Evolutionary conservation across 2,888 invertebrate genomes (phyloP).

Genomic region (Tupiocoris notatus): DNA sequence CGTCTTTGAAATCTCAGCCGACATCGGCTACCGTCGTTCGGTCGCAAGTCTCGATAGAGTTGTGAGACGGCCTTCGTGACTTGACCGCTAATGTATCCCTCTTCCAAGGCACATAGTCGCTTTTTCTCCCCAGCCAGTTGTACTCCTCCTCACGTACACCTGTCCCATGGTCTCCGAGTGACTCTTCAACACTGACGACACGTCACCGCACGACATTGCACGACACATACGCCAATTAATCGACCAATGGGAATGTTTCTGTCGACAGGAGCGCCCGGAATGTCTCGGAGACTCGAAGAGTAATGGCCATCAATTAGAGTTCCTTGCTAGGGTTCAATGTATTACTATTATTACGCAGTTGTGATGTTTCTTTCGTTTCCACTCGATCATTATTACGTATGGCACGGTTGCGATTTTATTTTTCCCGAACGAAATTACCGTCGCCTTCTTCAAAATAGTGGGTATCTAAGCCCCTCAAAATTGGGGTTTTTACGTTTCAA

Average conservation of each 20-base stretch:
- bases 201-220: background rate
- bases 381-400: background rate
- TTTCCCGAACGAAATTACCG: no score
- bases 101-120: no score
- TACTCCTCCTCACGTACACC: conserved; percentile 33
- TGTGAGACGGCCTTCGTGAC: conserved; percentile 37
- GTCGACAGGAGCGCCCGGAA: background rate
- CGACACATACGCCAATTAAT: conserved; percentile 10
- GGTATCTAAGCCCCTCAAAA: no score
- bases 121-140: no score
- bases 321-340: background rate
- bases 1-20: background rate
- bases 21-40: conserved; percentile 27
- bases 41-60: conserved; percentile 36
- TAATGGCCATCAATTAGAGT: conserved; percentile 18
- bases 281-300: background rate
- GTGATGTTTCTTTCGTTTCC: background rate
- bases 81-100: conserved; percentile 25
- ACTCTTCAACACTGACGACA: background rate
- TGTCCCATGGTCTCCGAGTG: conserved; percentile 9
- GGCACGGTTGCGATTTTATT: no score
- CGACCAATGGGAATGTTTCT: conserved; percentile 2
- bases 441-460: no score
- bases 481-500: no score
- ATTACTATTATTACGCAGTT: conserved; percentile 11